A percentile compares a stretch with the other conserved stretches of the same genome.
These are phyloP conservation scores for Triplophysa dalaica DNA, from an alignment of 2,113 vertebrate species.

Conservation along the genomic window DNA sequence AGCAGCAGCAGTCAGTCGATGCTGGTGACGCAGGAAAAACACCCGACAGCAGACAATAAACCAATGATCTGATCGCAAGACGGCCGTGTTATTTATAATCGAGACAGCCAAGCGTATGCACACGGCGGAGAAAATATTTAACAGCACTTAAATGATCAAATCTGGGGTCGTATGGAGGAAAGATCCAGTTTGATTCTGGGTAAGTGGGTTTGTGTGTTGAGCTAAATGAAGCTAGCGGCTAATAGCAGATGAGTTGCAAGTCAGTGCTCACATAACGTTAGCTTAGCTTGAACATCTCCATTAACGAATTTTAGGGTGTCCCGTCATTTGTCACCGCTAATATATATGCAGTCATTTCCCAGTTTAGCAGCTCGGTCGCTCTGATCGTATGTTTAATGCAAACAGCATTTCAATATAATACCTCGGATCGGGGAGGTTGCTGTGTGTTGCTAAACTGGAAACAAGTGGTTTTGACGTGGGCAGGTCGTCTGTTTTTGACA, in stretches of 20 bases:
- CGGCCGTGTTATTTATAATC: conserved; percentile 33
- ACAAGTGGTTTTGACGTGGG: conserved; percentile 49
- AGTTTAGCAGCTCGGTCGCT: not conserved
- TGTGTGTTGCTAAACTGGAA: conserved; percentile 21
- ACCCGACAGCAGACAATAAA: conserved; percentile 74
- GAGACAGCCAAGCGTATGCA: conserved; percentile 16
- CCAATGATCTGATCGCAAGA: conserved; percentile 46
- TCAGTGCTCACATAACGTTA: conserved; percentile 25
- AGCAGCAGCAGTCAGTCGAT: conserved; percentile 65
- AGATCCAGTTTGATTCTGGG: conserved; percentile 51
- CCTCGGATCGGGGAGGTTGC: conserved; percentile 1
- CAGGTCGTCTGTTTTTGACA: conserved; percentile 36
- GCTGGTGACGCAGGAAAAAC: conserved; percentile 90
- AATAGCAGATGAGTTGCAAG: conserved; percentile 42
- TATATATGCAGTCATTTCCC: not conserved
- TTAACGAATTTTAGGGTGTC: not conserved
- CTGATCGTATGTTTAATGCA: not conserved
- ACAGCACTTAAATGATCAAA: conserved; percentile 31
- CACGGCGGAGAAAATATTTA: not conserved
- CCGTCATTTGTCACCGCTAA: conserved; percentile 7
- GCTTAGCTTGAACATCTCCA: conserved; percentile 38
- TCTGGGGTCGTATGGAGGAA: conserved; percentile 36
- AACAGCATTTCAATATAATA: conserved; percentile 22
- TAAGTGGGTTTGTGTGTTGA: conserved; percentile 43
- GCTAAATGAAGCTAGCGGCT: conserved; percentile 40